Conservation (phyloP, 2,113 vertebrate genomes). For the Xyliphius kryptos region DNA sequence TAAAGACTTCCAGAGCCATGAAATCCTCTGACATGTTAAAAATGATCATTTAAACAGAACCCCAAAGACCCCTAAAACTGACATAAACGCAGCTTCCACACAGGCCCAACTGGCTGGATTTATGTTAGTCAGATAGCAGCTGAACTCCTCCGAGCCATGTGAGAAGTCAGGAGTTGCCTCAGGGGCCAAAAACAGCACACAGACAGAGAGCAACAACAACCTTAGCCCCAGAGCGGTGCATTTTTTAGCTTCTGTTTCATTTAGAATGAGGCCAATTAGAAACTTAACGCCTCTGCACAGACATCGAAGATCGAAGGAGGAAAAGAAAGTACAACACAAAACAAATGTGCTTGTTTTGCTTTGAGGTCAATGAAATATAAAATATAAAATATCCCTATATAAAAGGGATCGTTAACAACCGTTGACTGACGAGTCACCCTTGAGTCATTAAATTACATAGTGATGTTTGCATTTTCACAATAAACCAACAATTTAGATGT, state of each 20-base stretch:
- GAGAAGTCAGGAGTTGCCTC: constrained; percentile 27
- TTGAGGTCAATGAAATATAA: constrained; percentile 24
- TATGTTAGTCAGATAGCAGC: constrained; percentile 22
- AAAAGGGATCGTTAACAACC: constrained; percentile 17
- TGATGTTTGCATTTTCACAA: constrained; percentile 5
- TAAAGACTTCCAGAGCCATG: background rate
- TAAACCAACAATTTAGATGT: constrained; percentile 20
- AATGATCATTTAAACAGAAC: too few relatives aligned
- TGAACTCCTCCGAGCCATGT: constrained; percentile 22
- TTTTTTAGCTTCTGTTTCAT: constrained; percentile 39
- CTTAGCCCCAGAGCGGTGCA: constrained; percentile 20
- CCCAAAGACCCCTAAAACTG: background rate
- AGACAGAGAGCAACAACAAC: constrained; percentile 10
- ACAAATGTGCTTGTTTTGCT: constrained; percentile 28
- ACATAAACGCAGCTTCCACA: constrained; percentile 1
- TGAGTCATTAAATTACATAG: constrained; percentile 30
- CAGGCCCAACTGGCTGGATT: constrained; percentile 12
- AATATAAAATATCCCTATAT: too few relatives aligned
- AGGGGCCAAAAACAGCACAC: constrained; percentile 28
- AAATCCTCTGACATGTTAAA: constrained; percentile 2
- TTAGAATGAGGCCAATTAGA: constrained; percentile 28
- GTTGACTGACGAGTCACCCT: background rate
- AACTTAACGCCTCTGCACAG: constrained; percentile 24
- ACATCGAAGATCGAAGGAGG: constrained; percentile 22
- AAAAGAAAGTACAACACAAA: too few relatives aligned